Percentiles rank a stretch among this genome's conserved stretches.
phyloP scores from a whole-genome alignment of 2,888 invertebrate genomes.

The Ptychoptera contaminata region DNA sequence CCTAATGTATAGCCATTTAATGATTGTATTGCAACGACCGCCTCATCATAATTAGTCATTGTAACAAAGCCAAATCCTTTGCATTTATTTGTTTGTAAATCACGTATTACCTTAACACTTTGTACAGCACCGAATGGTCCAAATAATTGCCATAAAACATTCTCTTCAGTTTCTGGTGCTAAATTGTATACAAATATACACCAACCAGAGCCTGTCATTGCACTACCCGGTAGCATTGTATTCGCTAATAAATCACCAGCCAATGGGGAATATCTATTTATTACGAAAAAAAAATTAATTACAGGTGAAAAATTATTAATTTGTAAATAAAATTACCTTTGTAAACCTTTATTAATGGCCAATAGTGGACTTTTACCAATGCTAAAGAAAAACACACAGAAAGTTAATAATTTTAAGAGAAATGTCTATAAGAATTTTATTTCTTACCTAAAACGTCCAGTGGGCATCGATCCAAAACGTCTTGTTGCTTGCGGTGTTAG shows the following conservation, averaged over 20 bases:
- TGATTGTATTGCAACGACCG: constrained; percentile 89
- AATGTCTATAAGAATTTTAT: not conserved
- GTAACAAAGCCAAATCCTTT: constrained; percentile 98
- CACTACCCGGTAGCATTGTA: constrained; percentile 70
- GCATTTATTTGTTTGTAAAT: constrained; percentile 91
- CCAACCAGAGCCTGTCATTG: constrained; percentile 67
- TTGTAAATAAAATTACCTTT: constrained; percentile 44
- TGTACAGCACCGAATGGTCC: constrained; percentile 96
- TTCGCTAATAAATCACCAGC: constrained; percentile 63
- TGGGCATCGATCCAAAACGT: constrained; percentile 62
- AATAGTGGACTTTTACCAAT: constrained; percentile 64
- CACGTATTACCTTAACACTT: constrained; percentile 91
- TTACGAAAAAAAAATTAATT: constrained; percentile 11
- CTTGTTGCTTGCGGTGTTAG: constrained; percentile 66
- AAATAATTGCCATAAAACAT: constrained; percentile 90
- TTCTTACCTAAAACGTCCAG: constrained; percentile 62
- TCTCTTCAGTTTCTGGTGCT: constrained; percentile 90
- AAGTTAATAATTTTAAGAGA: not conserved
- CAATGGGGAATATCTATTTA: constrained; percentile 52
- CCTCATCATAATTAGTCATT: constrained; percentile 97
- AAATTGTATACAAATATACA: constrained; percentile 87
- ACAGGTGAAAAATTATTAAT: constrained; percentile 13
- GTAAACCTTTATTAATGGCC: constrained; percentile 74
- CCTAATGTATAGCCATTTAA: constrained; percentile 92
- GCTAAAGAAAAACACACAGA: constrained; percentile 32